Base-by-base conservation (phyloP, 2,888 invertebrate genomes). In the Monopis laevigella region DNA sequence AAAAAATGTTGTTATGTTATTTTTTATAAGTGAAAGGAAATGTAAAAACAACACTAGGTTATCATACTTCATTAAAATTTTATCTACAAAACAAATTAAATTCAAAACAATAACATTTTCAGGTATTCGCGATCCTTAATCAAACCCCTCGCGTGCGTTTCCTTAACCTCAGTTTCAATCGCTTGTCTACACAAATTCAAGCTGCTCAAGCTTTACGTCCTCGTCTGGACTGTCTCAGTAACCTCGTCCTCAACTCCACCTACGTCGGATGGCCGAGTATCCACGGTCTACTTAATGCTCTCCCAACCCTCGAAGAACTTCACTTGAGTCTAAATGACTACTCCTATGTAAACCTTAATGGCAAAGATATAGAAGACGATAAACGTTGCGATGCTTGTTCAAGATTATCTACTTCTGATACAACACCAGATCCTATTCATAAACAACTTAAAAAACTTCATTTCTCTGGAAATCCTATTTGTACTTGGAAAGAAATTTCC, bases 261-360 rank as follows among this genome's bases (percentile, higher is more conserved):
- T 85, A 88, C 50, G 86, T 95, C 17, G 88, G 92, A 45, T 96
- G 96, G 96, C 84, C 86, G 27, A 90, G 89, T 52, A 86, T 96
- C 29, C 87, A 88, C 53, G 84, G 86, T 35, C 75, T 96, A 46
- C 82, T 96, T 41, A 86, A 87, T 56, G 84, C 88, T 57, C 81
- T 92, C 47, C 90, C 89, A 43, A 87, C 88, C 60, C 82, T 97
- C 30, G 91, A 94, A 78, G 97, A 97, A 72, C 81, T 98, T 48
- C 96, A 97, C 72, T 77, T 97, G 55, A 96, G 96, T 59, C 83
- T 96, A 46, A 98, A 97, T 69, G 90, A 93, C 62, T 95, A 93
- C 66, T 85, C 85, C 17, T 85, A 87, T 50, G 90, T 94, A 27
- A 85, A 90, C 43, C 75, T 93, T 32, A 85, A 85, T 43, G 75